phyloP scores from a whole-genome alignment of 2,113 vertebrate genomes.

The Naja naja region DNA sequence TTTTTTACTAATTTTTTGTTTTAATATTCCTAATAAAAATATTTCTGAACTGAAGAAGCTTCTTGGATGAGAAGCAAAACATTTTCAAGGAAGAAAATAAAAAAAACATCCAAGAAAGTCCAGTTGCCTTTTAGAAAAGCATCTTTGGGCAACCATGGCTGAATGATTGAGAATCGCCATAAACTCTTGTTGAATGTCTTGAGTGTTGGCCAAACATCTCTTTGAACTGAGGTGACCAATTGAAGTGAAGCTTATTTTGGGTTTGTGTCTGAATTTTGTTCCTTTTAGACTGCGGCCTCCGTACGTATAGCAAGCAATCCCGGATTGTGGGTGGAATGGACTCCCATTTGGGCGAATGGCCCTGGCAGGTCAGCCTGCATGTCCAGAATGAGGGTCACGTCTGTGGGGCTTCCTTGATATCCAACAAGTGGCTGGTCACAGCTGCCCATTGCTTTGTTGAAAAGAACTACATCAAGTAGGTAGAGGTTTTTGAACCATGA shows the following conservation, averaged over 20 bases:
- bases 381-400: constrained; percentile 71
- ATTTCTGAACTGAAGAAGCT: no score
- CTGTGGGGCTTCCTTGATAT: constrained; percentile 88
- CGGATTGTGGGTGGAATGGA: constrained; percentile 90
- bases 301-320: constrained; percentile 64
- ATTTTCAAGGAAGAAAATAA: no score
- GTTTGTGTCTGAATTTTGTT: background rate
- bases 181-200: background rate
- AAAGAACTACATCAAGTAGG: constrained; percentile 68
- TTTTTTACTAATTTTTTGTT: no score
- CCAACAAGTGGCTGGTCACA: constrained; percentile 81
- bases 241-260: rapidly evolving
- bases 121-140: no score
- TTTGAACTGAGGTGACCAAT: background rate
- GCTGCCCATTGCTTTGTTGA: constrained; percentile 90
- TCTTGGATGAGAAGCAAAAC: no score
- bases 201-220: rapidly evolving
- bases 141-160: no score
- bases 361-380: constrained; percentile 96
- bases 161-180: no score
- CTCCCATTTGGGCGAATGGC: constrained; percentile 82
- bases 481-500: background rate
- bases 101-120: no score
- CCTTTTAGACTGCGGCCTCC: constrained; percentile 81
- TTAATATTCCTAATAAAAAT: no score